Conservation (phyloP, 2,888 invertebrate species). For the Plagodis pulveraria region DNA sequence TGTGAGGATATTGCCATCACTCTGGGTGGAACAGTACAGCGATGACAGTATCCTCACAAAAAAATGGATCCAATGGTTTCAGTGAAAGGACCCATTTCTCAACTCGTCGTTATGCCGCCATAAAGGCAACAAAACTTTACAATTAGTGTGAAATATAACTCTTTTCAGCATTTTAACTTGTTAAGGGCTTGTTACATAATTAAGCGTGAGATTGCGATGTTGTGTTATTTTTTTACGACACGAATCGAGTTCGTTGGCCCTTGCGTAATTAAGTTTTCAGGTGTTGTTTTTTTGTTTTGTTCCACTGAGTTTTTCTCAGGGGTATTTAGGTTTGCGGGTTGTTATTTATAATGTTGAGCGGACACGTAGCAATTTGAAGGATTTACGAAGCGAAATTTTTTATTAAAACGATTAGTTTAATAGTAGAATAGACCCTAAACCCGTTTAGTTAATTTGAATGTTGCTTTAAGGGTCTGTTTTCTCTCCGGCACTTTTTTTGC, state of each 20-base stretch:
- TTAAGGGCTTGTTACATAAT: constrained; percentile 20
- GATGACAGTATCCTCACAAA: too few relatives aligned
- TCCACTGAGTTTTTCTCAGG: constrained; percentile 1
- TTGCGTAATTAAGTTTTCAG: constrained; percentile 4
- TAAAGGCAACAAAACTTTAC: constrained; percentile 10
- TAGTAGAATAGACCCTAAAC: too few relatives aligned
- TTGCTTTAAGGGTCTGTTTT: too few relatives aligned
- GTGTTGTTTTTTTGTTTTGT: constrained; percentile 6
- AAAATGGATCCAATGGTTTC: background rate
- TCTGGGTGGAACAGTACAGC: too few relatives aligned
- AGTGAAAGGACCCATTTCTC: constrained; percentile 1
- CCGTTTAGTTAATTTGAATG: too few relatives aligned
- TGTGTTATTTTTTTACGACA: constrained; percentile 12
- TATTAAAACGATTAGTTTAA: too few relatives aligned
- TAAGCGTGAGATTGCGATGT: constrained; percentile 8
- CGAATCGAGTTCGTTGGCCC: constrained; percentile 24
- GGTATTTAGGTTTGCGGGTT: constrained; percentile 3
- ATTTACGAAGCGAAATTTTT: too few relatives aligned
- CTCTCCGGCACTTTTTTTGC: too few relatives aligned
- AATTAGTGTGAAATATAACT: constrained; percentile 7
- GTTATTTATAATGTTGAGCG: constrained; percentile 1
- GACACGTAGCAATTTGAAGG: too few relatives aligned
- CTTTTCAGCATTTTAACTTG: constrained; percentile 11
- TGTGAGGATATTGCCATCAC: too few relatives aligned
- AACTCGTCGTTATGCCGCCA: constrained; percentile 2